phyloP scores from a whole-genome alignment of 2,113 vertebrate species.

The Microcebus tavaratra region DNA sequence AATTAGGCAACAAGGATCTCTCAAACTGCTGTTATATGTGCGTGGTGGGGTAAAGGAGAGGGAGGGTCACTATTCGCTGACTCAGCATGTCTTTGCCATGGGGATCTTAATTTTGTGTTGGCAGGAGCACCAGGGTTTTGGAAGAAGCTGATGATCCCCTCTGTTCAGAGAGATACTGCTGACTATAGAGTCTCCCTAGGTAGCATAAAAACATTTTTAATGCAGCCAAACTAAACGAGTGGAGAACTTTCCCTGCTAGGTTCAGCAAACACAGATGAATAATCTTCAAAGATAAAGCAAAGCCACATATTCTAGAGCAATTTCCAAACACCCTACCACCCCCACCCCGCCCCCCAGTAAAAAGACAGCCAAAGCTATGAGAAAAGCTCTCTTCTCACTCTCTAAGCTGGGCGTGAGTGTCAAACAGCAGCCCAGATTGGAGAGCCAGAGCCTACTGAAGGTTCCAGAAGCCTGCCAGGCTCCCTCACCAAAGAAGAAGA shows the following conservation, averaged over 20 bases:
- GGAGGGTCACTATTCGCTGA: not conserved
- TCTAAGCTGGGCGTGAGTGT: not conserved
- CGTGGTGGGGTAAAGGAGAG: not conserved
- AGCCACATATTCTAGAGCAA: conserved; percentile 21
- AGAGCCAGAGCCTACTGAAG: conserved; percentile 20
- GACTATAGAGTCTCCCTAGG: conserved; percentile 6
- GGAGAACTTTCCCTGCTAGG: conserved; percentile 40
- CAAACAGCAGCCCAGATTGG: conserved; percentile 27
- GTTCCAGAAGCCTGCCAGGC: not conserved
- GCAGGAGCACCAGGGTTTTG: not conserved
- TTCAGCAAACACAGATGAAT: conserved; percentile 48
- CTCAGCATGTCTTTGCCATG: not conserved
- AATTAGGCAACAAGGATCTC: not conserved
- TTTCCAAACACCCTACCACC: conserved; percentile 7
- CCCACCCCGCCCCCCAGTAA: not conserved
- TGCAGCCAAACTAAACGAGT: conserved; percentile 42
- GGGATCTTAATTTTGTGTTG: not conserved
- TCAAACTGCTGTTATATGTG: not conserved
- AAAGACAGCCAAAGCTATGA: conserved; percentile 30
- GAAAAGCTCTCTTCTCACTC: conserved; percentile 19
- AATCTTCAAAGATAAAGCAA: conserved; percentile 60
- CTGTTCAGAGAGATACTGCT: conserved; percentile 23
- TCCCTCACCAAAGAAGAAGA: not conserved
- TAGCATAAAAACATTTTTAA: conserved; percentile 47
- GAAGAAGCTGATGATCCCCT: not conserved